Evolutionary conservation across 2,113 vertebrate species (phyloP), one percentile per base, ranked within the genome.

Genomic region (Solea senegalensis): DNA sequence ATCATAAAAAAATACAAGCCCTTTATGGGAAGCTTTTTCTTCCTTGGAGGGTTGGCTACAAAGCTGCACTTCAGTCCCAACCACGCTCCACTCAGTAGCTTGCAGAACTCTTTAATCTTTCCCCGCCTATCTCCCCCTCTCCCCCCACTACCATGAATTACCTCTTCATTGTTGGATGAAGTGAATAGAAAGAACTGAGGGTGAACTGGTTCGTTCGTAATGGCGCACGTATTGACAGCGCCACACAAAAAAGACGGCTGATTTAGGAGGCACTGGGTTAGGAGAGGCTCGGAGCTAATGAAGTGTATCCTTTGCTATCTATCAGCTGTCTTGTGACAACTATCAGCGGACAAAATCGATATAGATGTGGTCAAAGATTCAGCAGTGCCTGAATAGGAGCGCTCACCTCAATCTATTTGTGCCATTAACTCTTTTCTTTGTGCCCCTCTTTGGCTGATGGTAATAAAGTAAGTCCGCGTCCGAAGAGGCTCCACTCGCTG

Each of bases 281-380:
- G 40, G 65, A 85, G 85, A 69, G 66, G 67, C 79, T 77, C 39
- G 2, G 62, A 69, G 81, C 45, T 92, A 92, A 92, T 89, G 85
- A 89, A 89, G 70, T 86, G 87, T 86, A 84, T 90, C 85, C 74
- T 84, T 88, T 77, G 68, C 78, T 78, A 88, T 90, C 79, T 88
- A 85, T 90, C 88, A 83, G 69, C 71, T 66, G 77, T 88, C 82
- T 56, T 16, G 54, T 67, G 73, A 81, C 77, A 75, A 80, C 80
- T 90, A 86, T 89, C 81, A 86, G 50, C 44, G 56, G 78, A 74
- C 66, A 75, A 79, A 89, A 92, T 92, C 89, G n/a, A 91, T 93
- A 84, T 52, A 79, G 83, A 85, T 81, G 85, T 81, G 80, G 83
- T 89, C 86, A 89, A 87, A 92, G 86, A 89, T 74, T 85, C 82